Conservation (phyloP, 2,113 vertebrate species). For the Otis tarda region DNA sequence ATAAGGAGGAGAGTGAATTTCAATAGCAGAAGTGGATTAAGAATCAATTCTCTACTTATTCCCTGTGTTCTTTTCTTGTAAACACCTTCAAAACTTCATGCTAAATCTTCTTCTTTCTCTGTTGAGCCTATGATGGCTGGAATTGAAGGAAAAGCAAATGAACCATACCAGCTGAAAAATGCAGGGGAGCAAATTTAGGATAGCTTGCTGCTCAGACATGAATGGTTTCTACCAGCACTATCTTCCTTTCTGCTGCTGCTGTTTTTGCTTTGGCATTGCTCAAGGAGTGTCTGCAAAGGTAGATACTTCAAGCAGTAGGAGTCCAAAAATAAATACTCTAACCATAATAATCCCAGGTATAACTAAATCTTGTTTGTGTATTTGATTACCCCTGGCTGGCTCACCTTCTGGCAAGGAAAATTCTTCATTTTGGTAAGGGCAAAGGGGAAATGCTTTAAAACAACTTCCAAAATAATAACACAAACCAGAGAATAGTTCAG, state of each 20-base stretch:
- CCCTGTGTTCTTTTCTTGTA: neutral
- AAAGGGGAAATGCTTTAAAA: neutral
- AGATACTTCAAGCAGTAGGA: slow-evolving; percentile 34
- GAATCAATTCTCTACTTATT: neutral
- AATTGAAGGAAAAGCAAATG: neutral
- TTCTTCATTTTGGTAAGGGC: neutral
- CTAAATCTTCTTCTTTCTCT: neutral
- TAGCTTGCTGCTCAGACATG: neutral
- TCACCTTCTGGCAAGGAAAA: slow-evolving; percentile 39
- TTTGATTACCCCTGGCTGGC: slow-evolving; percentile 33
- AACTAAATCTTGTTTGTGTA: slow-evolving; percentile 39
- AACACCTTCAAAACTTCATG: neutral
- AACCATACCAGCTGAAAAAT: neutral
- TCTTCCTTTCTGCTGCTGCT: neutral
- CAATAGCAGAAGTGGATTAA: neutral
- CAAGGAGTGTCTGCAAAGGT: neutral
- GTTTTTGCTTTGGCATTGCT: slow-evolving; percentile 24
- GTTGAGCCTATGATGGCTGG: neutral
- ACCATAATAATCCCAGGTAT: slow-evolving; percentile 12
- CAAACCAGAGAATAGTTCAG: neutral
- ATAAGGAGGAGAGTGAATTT: neutral
- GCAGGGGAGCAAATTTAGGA: neutral
- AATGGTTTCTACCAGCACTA: neutral
- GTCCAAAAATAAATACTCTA: slow-evolving; percentile 30
- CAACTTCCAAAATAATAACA: slow-evolving; percentile 8